Evolutionary conservation across 2,113 vertebrate genomes (phyloP).

Genomic region (Dicerorhinus sumatrensis): DNA sequence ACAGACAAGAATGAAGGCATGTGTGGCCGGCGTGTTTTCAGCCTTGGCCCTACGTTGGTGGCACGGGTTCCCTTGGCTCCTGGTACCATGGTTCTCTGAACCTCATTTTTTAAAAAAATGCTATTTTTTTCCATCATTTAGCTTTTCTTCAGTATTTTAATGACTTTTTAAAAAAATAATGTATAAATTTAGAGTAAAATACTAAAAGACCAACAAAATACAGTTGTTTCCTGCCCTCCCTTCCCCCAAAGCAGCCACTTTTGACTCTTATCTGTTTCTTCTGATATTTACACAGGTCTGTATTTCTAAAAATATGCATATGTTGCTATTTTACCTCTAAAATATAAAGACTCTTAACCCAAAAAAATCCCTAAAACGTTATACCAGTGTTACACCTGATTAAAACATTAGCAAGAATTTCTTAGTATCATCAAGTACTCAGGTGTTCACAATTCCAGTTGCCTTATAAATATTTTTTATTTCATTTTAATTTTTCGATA

Average conservation of each 20-base stretch:
- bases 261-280: background rate
- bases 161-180: background rate
- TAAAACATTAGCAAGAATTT: background rate
- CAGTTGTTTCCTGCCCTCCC: background rate
- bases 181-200: background rate
- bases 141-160: background rate
- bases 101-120: background rate
- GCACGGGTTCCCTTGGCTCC: fast-evolving
- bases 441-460: fast-evolving
- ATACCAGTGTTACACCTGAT: too few species aligned
- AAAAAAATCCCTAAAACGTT: fast-evolving
- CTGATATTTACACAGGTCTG: background rate
- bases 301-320: background rate
- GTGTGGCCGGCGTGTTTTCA: fast-evolving
- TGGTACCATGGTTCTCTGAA: background rate
- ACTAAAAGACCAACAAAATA: fast-evolving
- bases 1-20: fast-evolving
- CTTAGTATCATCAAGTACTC: background rate
- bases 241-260: background rate
- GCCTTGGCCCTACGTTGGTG: fast-evolving
- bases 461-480: background rate
- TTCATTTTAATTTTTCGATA: background rate
- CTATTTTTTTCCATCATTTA: background rate
- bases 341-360: too few species aligned
- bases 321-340: too few species aligned